Percentiles rank a stretch among this genome's conserved stretches.
Evolutionary conservation across 92 coral and sea anemone species (phyloP).

Genomic region (Parazoanthus swiftii): DNA sequence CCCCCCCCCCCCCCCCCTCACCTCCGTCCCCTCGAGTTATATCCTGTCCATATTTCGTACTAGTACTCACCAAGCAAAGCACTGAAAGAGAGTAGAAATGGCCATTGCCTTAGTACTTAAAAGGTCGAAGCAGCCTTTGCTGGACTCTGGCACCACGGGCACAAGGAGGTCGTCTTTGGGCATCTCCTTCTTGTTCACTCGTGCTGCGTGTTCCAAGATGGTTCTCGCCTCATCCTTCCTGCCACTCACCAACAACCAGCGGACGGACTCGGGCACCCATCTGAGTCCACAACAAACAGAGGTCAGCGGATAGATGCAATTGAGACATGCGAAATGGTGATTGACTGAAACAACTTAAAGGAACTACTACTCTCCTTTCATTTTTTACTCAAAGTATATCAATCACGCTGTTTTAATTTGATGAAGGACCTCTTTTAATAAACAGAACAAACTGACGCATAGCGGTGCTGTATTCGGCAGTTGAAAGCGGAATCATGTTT

Average conservation of each 20-base stretch:
- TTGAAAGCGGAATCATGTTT: too few relatives aligned
- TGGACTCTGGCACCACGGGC: constrained; percentile 40
- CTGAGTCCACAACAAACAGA: constrained; percentile 5
- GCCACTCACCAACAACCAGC: constrained; percentile 58
- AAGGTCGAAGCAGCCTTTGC: constrained; percentile 54
- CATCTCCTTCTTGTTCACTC: constrained; percentile 55
- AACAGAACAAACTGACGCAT: too few relatives aligned
- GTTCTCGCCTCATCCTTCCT: constrained; percentile 50
- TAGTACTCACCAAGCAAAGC: constrained; percentile 55
- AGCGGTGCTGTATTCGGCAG: too few relatives aligned
- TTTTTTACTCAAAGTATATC: too few relatives aligned
- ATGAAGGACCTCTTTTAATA: too few relatives aligned
- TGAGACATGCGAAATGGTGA: background rate
- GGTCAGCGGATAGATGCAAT: background rate
- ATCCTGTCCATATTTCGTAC: too few relatives aligned
- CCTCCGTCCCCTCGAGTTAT: too few relatives aligned
- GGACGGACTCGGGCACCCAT: constrained; percentile 61
- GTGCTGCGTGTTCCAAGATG: constrained; percentile 47
- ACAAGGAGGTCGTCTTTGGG: constrained; percentile 50
- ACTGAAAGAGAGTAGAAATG: constrained; percentile 48
- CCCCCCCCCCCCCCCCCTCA: too few relatives aligned
- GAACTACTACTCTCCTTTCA: too few relatives aligned
- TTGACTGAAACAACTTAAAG: background rate
- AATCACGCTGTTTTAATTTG: too few relatives aligned
- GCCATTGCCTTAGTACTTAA: constrained; percentile 27